Evolutionary conservation across 2,797 vertebrate species (phyloP).

Genomic region (Morus bassanus): DNA sequence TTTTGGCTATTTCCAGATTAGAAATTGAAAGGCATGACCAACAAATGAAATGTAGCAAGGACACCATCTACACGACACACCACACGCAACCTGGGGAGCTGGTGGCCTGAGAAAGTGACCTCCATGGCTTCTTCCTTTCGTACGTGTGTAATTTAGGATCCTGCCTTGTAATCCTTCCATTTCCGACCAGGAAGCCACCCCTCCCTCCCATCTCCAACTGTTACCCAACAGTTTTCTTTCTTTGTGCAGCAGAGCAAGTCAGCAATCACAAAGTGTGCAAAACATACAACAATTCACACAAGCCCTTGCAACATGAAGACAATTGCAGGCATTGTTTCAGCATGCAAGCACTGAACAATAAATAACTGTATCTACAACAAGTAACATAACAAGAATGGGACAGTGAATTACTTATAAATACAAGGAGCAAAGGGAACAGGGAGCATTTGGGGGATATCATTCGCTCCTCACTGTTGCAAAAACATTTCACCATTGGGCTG

Average conservation of each 20-base stretch:
- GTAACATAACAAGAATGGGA: slow-evolving; percentile 68
- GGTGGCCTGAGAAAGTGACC: slow-evolving; percentile 63
- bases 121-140: slow-evolving; percentile 61
- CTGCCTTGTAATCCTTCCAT: slow-evolving; percentile 70
- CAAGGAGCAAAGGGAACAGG: slow-evolving; percentile 57
- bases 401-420: slow-evolving; percentile 78
- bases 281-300: slow-evolving; percentile 70
- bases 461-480: slow-evolving; percentile 35
- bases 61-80: slow-evolving; percentile 35
- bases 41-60: slow-evolving; percentile 50
- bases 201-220: slow-evolving; percentile 30
- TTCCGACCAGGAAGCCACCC: slow-evolving; percentile 39
- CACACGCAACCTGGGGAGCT: slow-evolving; percentile 8
- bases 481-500: background rate
- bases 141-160: slow-evolving; percentile 48
- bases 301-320: slow-evolving; percentile 73
- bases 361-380: slow-evolving; percentile 77
- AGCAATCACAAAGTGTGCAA: slow-evolving; percentile 78
- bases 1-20: slow-evolving; percentile 66
- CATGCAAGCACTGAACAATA: slow-evolving; percentile 82
- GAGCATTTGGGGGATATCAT: slow-evolving; percentile 1
- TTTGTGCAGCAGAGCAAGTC: slow-evolving; percentile 75
- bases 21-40: slow-evolving; percentile 61
- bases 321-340: slow-evolving; percentile 75
- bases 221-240: slow-evolving; percentile 64